These are phyloP conservation scores for Hyperoodon ampullatus DNA, from an alignment of 2,113 vertebrate species.

Conservation along the genomic window DNA sequence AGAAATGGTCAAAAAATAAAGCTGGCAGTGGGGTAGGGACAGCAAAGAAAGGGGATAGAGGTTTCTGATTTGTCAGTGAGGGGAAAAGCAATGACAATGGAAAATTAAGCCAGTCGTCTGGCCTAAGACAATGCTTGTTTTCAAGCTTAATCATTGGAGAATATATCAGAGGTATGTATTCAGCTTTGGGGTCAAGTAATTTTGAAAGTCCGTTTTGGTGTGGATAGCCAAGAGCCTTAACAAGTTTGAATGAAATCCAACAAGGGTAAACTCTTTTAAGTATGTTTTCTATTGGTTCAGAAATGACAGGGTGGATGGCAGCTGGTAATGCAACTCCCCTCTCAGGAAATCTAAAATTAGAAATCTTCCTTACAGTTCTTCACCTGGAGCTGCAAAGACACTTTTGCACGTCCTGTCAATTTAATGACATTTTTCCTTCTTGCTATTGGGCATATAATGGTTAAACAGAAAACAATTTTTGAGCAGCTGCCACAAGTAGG, in stretches of 20 bases:
- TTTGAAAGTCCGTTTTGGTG: conserved; percentile 34
- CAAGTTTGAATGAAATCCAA: conserved; percentile 57
- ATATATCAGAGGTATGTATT: conserved; percentile 13
- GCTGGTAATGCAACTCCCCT: background rate
- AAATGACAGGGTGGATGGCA: background rate
- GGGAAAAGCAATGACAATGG: conserved; percentile 53
- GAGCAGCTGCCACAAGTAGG: background rate
- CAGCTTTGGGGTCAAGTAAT: conserved; percentile 44
- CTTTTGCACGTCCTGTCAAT: background rate
- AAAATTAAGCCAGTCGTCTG: conserved; percentile 67
- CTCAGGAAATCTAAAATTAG: conserved; percentile 1
- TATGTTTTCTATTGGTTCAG: background rate
- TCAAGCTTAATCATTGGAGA: conserved; percentile 63
- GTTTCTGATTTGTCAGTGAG: conserved; percentile 54
- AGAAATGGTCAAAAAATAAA: conserved; percentile 35
- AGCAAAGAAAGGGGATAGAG: background rate
- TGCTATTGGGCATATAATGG: background rate
- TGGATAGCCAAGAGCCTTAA: conserved; percentile 11
- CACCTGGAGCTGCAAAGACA: background rate
- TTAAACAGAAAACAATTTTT: background rate
- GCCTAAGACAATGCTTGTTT: conserved; percentile 48
- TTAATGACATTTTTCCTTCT: background rate
- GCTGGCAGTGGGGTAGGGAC: background rate
- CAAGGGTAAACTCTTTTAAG: background rate
- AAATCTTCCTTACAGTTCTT: background rate